A percentile compares a stretch with the other conserved stretches of the same genome.
Conservation (phyloP, 2,888 invertebrate genomes). For the Sepioteuthis lessoniana region DNA sequence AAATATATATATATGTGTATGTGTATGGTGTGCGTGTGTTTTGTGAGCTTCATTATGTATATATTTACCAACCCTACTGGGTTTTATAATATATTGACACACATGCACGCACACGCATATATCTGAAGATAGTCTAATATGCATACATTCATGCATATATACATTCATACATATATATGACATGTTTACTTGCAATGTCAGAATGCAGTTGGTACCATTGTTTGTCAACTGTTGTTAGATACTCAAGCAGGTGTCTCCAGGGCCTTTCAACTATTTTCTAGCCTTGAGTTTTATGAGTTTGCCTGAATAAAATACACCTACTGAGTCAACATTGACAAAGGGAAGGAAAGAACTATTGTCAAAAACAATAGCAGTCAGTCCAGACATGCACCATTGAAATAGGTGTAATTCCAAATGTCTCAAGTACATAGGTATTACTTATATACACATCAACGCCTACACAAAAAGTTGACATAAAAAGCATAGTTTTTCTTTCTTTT, state of each 20-base stretch:
- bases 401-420: background rate
- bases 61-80: too few relatives aligned
- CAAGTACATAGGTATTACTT: background rate
- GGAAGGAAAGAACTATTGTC: background rate
- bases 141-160: background rate
- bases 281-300: conserved; percentile 33
- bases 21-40: too few relatives aligned
- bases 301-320: background rate
- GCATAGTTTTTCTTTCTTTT: background rate
- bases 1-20: too few relatives aligned
- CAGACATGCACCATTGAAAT: conserved; percentile 33
- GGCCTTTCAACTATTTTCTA: background rate
- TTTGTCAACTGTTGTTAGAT: background rate
- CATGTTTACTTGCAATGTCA: background rate
- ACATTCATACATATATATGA: background rate
- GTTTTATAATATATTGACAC: too few relatives aligned
- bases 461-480: background rate
- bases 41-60: too few relatives aligned
- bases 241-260: background rate
- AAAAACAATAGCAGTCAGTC: background rate
- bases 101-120: too few relatives aligned
- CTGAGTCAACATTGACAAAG: conserved; percentile 33
- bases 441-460: background rate
- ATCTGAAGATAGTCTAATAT: too few relatives aligned
- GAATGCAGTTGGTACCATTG: conserved; percentile 33